A percentile compares a stretch with the other conserved stretches of the same genome.
phyloP scores from a whole-genome alignment of 2,888 invertebrate genomes.

The Ferrisia virgata region DNA sequence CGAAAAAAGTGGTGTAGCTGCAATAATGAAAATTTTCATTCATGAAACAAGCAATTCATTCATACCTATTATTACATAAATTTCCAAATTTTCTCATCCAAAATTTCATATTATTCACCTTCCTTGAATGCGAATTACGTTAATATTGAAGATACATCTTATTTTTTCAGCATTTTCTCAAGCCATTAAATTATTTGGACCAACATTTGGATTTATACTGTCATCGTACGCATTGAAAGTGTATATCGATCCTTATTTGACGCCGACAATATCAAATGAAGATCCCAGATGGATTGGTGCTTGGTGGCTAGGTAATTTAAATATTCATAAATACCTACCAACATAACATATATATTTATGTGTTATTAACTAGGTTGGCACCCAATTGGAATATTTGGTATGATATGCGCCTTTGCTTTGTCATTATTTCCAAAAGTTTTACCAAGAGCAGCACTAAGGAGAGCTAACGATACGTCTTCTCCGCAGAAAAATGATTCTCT shows the following conservation, averaged over 20 bases:
- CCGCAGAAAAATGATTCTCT: not conserved
- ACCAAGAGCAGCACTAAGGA: slow-evolving; percentile 50
- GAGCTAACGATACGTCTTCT: not conserved
- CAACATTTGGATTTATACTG: slow-evolving; percentile 51
- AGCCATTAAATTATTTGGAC: slow-evolving; percentile 44
- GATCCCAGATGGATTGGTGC: slow-evolving; percentile 60
- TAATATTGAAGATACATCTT: not conserved
- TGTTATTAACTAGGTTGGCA: slow-evolving; percentile 48
- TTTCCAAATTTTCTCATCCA: too few species aligned
- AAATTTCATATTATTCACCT: too few species aligned
- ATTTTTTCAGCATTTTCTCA: not conserved
- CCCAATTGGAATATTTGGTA: slow-evolving; percentile 48
- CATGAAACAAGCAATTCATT: too few species aligned
- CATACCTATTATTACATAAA: too few species aligned
- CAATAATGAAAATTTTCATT: too few species aligned
- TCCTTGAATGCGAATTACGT: too few species aligned
- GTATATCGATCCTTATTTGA: slow-evolving; percentile 51
- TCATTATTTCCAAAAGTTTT: slow-evolving; percentile 54
- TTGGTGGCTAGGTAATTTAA: slow-evolving; percentile 56
- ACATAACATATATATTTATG: not conserved
- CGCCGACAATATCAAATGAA: slow-evolving; percentile 52
- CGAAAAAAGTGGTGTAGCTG: too few species aligned
- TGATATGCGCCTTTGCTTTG: slow-evolving; percentile 52
- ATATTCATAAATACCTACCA: not conserved
- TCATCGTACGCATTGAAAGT: slow-evolving; percentile 52